Conservation (phyloP, 35 echinoderm and acorn worm species). For the Ptychodera flava region DNA sequence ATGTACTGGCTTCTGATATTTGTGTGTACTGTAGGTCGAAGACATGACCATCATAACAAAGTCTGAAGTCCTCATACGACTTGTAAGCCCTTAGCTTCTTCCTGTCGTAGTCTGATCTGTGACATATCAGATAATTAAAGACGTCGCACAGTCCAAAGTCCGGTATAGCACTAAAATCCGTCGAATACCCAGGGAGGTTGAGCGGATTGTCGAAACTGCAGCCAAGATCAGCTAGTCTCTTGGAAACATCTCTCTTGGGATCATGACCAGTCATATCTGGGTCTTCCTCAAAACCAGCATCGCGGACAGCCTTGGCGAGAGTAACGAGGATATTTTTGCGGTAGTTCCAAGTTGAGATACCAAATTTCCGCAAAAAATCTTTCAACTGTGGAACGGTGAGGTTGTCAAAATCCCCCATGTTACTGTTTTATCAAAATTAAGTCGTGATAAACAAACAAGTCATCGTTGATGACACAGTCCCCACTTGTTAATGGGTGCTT, state of each 20-base stretch:
- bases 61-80: no score
- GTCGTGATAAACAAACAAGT: no score
- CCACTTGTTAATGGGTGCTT: no score
- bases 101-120: not conserved
- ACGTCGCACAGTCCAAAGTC: slow-evolving; percentile 4
- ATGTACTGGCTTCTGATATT: not conserved
- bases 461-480: no score
- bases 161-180: slow-evolving; percentile 5
- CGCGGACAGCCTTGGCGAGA: not conserved
- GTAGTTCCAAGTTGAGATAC: not conserved
- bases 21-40: not conserved
- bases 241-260: not conserved
- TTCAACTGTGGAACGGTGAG: no score
- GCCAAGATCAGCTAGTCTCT: not conserved
- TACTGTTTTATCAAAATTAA: no score
- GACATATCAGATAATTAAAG: slow-evolving; percentile 5
- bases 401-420: no score
- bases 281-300: not conserved
- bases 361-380: not conserved
- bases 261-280: not conserved
- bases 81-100: not conserved
- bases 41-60: not conserved
- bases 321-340: not conserved
- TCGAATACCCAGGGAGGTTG: not conserved
- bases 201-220: not conserved